Evolutionary conservation across 2,888 invertebrate genomes (phyloP).

Genomic region (Lycia hirtaria): DNA sequence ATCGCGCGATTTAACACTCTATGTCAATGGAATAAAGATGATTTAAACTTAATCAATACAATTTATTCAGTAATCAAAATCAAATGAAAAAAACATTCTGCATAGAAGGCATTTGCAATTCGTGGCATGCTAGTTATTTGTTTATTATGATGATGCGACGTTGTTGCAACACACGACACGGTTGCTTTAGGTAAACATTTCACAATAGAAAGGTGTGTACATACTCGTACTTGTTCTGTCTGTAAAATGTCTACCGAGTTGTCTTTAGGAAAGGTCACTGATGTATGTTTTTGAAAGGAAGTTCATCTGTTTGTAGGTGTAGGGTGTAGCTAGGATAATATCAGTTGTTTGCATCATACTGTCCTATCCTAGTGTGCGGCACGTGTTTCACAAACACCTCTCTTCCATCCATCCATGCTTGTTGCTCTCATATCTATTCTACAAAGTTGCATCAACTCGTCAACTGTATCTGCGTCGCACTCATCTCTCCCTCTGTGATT

Average conservation of each 20-base stretch:
- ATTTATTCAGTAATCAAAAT: slow-evolving; percentile 10
- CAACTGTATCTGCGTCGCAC: no score
- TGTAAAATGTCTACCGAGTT: background rate
- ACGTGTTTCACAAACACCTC: no score
- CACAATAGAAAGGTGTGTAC: background rate
- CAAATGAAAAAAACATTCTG: slow-evolving; percentile 4
- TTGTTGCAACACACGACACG: background rate
- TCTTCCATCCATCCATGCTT: no score
- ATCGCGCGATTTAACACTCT: background rate
- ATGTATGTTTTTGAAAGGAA: no score
- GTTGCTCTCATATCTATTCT: no score
- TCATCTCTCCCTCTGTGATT: no score
- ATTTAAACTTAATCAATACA: background rate
- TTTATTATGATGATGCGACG: slow-evolving; percentile 13
- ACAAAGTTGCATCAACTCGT: no score
- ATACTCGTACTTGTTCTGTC: background rate
- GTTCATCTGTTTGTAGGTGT: no score
- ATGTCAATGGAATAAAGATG: background rate
- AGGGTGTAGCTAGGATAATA: no score
- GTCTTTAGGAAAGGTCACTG: background rate
- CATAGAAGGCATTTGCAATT: slow-evolving; percentile 14
- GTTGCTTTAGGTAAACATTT: background rate
- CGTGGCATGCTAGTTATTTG: slow-evolving; percentile 2
- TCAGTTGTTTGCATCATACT: no score
- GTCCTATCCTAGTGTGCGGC: no score